Base-by-base conservation (phyloP, 2,113 vertebrate genomes). In the Bagarius yarrelli region DNA sequence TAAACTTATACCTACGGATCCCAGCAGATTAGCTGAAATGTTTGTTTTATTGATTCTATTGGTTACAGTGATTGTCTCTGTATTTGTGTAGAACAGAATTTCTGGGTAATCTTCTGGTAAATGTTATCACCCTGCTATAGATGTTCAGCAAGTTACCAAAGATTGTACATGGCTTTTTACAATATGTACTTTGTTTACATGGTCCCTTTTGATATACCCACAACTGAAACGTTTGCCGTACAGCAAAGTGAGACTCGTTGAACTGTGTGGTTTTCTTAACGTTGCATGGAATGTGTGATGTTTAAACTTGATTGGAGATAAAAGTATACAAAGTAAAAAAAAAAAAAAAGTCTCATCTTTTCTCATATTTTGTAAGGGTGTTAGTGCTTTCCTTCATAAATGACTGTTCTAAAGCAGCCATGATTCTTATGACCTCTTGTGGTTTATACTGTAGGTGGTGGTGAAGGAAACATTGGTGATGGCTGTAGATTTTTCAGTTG, bases 161-260 rank as follows among this genome's bases (percentile, higher is more conserved):
- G 85, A 86, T 84, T 84, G 81, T 86, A 67, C 75, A 67, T 61
- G 44, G 60, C 77, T 67, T 85, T 81, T 80, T 74, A 73, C 77
- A 40, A 74, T 63, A 79, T 78, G 74, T 84, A 70, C 83, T 78
- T 81, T 86, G 85, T 86, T 86, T 86, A 86, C 83, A 83, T 78
- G 36, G 78, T 81, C 78, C 78, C 30, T 72, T 83, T 83, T 83
- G 52, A 82, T 80, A 63, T 60, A 70, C 27, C 71, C 81, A 50
- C 59, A 53, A 76, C 61, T 23, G 66, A 80, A 78, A 66, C 16
- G 63, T 83, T 79, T 83, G 63, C 84, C 64, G 60, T 77, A 9
- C 52, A 64, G 50, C 60, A 66, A 34, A 47, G 16, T 64, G 27
- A 72, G 71, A 71, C 30, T 72, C 63, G 3, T 44, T 34, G 47